These are phyloP conservation scores for Piliocolobus tephrosceles DNA, from an alignment of 2,113 vertebrate species.

Conservation along the genomic window DNA sequence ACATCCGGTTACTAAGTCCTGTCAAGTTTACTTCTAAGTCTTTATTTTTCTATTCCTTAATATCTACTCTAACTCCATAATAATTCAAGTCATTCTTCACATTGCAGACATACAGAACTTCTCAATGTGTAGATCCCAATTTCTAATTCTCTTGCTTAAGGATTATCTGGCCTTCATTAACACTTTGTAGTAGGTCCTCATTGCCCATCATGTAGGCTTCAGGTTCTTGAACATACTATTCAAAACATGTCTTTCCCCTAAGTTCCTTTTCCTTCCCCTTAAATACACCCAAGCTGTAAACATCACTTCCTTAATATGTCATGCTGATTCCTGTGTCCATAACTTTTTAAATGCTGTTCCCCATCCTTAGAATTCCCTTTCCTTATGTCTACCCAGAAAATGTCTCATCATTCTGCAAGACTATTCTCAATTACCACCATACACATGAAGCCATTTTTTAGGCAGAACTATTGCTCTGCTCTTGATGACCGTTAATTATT, in stretches of 20 bases:
- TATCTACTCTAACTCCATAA: not conserved
- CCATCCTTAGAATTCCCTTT: not conserved
- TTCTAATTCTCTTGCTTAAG: not conserved
- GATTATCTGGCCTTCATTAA: not conserved
- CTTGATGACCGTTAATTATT: not conserved
- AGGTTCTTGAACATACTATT: not conserved
- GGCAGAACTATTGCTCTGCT: not conserved
- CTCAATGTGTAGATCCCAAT: not conserved
- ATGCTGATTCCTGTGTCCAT: not conserved
- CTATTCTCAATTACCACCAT: not conserved
- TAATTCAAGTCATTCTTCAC: not conserved
- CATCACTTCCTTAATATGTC: not conserved
- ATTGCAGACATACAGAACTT: not conserved
- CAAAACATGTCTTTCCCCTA: not conserved
- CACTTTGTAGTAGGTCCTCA: not conserved
- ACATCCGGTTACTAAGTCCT: not conserved
- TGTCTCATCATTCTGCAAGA: not conserved
- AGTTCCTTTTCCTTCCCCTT: not conserved
- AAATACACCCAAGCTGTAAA: not conserved
- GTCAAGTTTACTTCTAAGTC: not conserved
- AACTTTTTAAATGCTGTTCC: not conserved
- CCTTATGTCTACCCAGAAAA: not conserved
- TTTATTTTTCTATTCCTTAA: not conserved
- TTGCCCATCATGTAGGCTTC: not conserved
- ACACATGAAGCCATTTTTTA: not conserved